Base-by-base conservation (phyloP, 2,888 invertebrate genomes). In the Temnothorax rugatulus region DNA sequence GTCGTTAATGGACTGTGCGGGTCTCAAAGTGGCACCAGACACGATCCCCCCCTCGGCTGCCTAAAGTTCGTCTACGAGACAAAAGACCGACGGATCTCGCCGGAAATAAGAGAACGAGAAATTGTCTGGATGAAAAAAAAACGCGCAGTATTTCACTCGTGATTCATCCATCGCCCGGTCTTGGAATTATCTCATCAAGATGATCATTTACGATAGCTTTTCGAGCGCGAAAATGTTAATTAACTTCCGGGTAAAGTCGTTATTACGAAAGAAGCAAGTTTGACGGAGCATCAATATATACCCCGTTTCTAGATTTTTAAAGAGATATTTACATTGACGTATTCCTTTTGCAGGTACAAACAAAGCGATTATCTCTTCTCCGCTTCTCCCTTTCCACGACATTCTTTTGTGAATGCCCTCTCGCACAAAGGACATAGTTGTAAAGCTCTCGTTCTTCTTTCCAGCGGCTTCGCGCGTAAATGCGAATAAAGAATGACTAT, bases 1-100 rank as follows among this genome's bases (percentile, higher is more conserved):
- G 54, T 89, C 83, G 83, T 87, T 88, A 87, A 85, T 88, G 84
- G 83, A 64, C 41, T 54, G 68, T 63, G 34, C 82, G 61, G 50
- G 61, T 41, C 66, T 64, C 82, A 77, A 85, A 87, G 87, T 81
- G 85, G 61, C 74, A 83, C 71, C 82, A 75, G 66, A 73, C 64
- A 57, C 38, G 47, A 84, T 61, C 71, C 52, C 50, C 13, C 13
- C 63, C 73, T 59, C 41, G 54, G 41, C 11, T 34, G 59, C 52
- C 79, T 34, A 66, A 87, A 81, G 13, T 71, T 82, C 69, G 52
- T 44, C 41, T 57, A 66, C 57, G 54, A 50, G 73, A 84, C 64
- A 66, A 77, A 54, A 83, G 81, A 44, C 59, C 29, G 73, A 63
- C 52, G 34, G 50, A 82, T 66, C 81, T 73, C 63, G 47, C 34